phyloP scores from a whole-genome alignment of 2,797 vertebrate genomes.

The Sandelia bainsii region DNA sequence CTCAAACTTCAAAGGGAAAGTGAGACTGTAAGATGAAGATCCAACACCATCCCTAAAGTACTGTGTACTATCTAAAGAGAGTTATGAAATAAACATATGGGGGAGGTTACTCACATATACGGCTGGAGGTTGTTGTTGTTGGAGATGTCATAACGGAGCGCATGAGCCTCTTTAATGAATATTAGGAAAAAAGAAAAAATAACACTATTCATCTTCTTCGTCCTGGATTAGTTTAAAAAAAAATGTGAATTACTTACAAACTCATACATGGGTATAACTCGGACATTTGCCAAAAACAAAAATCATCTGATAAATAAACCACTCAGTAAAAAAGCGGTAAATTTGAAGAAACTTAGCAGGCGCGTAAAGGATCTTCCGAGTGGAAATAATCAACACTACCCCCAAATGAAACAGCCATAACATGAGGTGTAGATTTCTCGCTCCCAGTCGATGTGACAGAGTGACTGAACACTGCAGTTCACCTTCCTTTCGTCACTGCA shows the following conservation, averaged over 20 bases:
- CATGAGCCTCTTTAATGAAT: constrained; percentile 66
- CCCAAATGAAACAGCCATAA: constrained; percentile 43
- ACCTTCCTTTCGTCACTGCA: constrained; percentile 51
- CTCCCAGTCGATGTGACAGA: constrained; percentile 12
- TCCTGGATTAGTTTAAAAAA: constrained; percentile 19
- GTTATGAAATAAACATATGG: not conserved
- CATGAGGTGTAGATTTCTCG: constrained; percentile 5
- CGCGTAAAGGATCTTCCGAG: constrained; percentile 26
- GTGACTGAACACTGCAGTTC: constrained; percentile 28
- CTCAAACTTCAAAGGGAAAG: constrained; percentile 6
- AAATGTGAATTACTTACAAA: constrained; percentile 4
- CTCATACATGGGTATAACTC: constrained; percentile 30
- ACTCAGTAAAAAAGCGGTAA: not conserved
- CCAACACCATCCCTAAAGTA: not conserved
- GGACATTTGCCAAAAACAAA: not conserved
- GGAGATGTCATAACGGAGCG: constrained; percentile 64
- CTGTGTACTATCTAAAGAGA: not conserved
- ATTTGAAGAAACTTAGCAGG: constrained; percentile 4
- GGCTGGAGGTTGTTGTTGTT: constrained; percentile 72
- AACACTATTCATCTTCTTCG: constrained; percentile 68
- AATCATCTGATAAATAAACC: not conserved
- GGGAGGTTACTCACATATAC: constrained; percentile 84
- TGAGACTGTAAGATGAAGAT: constrained; percentile 8
- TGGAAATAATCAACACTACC: constrained; percentile 20
- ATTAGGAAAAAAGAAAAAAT: constrained; percentile 67